These are phyloP conservation scores for Drosophila austrosaltans DNA, from an alignment of 2,888 invertebrate genomes.

Conservation along the genomic window DNA sequence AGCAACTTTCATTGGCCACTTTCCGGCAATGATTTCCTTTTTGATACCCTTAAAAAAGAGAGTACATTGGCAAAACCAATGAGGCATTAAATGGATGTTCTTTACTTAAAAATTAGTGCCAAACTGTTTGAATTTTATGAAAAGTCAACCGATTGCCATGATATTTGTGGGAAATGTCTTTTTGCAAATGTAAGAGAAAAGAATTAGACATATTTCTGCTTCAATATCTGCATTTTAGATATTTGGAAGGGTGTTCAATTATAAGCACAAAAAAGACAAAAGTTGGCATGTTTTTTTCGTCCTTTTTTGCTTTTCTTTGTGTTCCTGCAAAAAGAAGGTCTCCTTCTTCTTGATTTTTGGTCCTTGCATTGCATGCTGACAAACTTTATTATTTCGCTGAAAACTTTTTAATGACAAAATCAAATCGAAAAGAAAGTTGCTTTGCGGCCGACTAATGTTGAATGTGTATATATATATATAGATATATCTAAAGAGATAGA, in stretches of 20 bases:
- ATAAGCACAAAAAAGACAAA: too few relatives aligned
- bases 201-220: too few relatives aligned
- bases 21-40: slow-evolving; percentile 41
- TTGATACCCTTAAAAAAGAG: background rate
- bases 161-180: too few relatives aligned
- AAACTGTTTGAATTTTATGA: too few relatives aligned
- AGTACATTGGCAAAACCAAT: too few relatives aligned
- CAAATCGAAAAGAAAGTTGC: slow-evolving; percentile 49
- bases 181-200: too few relatives aligned
- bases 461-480: background rate
- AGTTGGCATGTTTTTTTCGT: background rate
- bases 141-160: too few relatives aligned
- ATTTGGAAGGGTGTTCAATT: background rate
- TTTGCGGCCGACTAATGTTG: slow-evolving; percentile 24
- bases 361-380: slow-evolving; percentile 41
- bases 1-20: slow-evolving; percentile 48
- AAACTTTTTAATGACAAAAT: slow-evolving; percentile 71
- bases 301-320: slow-evolving; percentile 14
- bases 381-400: slow-evolving; percentile 61
- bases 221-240: too few relatives aligned
- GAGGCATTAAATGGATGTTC: too few relatives aligned
- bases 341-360: slow-evolving; percentile 9
- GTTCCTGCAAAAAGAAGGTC: background rate
- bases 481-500: background rate
- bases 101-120: too few relatives aligned